Conservation (phyloP, 2,888 invertebrate species). For the Ennomos erosarius region DNA sequence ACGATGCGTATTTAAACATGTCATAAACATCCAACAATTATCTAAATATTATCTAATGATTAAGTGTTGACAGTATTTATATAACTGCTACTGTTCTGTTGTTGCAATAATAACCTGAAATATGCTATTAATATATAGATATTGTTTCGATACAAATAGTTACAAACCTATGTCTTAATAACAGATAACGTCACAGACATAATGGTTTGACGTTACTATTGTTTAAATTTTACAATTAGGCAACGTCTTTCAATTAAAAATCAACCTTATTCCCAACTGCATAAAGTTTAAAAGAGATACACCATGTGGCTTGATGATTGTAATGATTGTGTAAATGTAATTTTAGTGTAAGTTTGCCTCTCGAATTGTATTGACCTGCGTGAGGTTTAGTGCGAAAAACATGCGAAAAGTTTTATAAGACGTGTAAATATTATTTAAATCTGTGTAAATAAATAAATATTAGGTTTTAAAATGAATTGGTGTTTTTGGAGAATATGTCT, state of each 20-base stretch:
- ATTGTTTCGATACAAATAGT: no score
- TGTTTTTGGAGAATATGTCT: constrained; percentile 37
- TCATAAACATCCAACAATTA: no score
- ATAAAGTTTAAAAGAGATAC: constrained; percentile 9
- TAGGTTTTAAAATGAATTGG: constrained; percentile 13
- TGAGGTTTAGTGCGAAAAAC: constrained; percentile 2
- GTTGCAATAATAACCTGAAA: no score
- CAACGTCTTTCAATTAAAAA: background rate
- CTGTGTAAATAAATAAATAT: background rate
- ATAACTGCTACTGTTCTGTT: no score
- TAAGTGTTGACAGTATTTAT: no score
- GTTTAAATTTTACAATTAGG: background rate
- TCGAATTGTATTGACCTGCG: constrained; percentile 14
- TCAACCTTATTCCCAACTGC: background rate
- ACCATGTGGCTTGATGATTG: background rate
- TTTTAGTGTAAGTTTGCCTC: constrained; percentile 16
- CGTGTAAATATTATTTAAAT: background rate
- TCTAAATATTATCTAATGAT: no score
- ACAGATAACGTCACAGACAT: background rate
- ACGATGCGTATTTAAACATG: no score
- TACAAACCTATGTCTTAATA: background rate
- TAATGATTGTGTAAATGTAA: constrained; percentile 9
- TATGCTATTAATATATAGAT: no score
- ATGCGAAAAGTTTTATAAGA: constrained; percentile 7
- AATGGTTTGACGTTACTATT: no score